A percentile compares a stretch with the other conserved stretches of the same genome.
These are phyloP conservation scores for Ceraclea dissimilis DNA, from an alignment of 2,888 invertebrate genomes.

Conservation along the genomic window DNA sequence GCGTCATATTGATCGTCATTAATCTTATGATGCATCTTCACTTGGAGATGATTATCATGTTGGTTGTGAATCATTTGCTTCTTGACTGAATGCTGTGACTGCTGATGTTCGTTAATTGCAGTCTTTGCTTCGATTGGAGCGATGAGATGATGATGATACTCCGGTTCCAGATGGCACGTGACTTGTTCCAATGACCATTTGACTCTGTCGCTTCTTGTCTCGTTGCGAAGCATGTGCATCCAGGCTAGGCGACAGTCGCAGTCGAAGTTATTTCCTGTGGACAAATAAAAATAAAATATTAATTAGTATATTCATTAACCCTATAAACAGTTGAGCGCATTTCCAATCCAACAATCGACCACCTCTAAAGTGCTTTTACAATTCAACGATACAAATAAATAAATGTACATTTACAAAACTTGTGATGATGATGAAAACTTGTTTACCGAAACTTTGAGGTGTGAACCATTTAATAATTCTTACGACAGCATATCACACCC, in stretches of 20 bases:
- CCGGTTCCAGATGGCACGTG: slow-evolving; percentile 56
- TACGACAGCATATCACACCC: too few relatives aligned
- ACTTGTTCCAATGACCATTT: slow-evolving; percentile 63
- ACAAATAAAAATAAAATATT: slow-evolving; percentile 4
- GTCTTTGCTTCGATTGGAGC: background rate
- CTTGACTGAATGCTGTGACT: slow-evolving; percentile 8
- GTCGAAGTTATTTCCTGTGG: slow-evolving; percentile 70
- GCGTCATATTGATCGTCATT: slow-evolving; percentile 9
- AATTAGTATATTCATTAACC: too few relatives aligned
- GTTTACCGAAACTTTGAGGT: too few relatives aligned
- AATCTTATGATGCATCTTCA: slow-evolving; percentile 1
- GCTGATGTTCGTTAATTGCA: background rate
- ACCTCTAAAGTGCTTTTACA: too few relatives aligned
- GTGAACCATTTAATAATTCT: too few relatives aligned
- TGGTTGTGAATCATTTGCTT: slow-evolving; percentile 9
- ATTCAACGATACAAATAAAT: too few relatives aligned
- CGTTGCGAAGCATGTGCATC: slow-evolving; percentile 68
- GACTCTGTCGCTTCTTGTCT: slow-evolving; percentile 62
- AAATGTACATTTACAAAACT: too few relatives aligned
- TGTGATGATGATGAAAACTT: too few relatives aligned
- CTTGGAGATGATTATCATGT: slow-evolving; percentile 11
- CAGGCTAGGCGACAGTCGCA: slow-evolving; percentile 79
- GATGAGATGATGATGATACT: slow-evolving; percentile 30
- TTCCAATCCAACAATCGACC: too few relatives aligned
- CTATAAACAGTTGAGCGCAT: too few relatives aligned